These are phyloP conservation scores for Microctenopoma steveboyesi DNA, from an alignment of 2,797 vertebrate genomes.

Conservation along the genomic window DNA sequence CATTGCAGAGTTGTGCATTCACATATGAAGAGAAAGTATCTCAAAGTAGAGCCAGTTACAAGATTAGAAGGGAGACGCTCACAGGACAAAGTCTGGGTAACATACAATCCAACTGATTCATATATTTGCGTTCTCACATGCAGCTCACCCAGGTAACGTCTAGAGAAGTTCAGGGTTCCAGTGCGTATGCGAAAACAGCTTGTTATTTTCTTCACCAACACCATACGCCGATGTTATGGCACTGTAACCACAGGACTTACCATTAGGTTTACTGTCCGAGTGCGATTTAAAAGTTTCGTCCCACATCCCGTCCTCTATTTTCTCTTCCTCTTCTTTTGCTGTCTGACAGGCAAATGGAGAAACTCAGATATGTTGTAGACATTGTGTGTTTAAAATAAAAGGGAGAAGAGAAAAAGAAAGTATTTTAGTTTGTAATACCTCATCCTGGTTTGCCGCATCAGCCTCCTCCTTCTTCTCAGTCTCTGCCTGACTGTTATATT, in stretches of 20 bases:
- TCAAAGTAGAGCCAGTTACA: too few species aligned
- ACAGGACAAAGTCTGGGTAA: too few species aligned
- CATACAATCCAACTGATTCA: too few species aligned
- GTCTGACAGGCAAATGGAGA: slow-evolving; percentile 43
- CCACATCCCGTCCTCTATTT: slow-evolving; percentile 88
- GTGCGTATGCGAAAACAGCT: neutral
- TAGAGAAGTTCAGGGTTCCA: too few species aligned
- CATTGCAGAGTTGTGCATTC: too few species aligned
- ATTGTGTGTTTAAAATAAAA: neutral
- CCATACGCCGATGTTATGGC: neutral
- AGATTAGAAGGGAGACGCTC: too few species aligned
- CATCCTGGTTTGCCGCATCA: slow-evolving; percentile 70
- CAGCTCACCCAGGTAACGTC: too few species aligned
- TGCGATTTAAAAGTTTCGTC: slow-evolving; percentile 95
- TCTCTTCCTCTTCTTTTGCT: slow-evolving; percentile 74
- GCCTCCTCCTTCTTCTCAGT: slow-evolving; percentile 78
- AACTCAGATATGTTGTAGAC: neutral
- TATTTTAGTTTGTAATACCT: slow-evolving; percentile 52
- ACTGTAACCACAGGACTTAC: slow-evolving; percentile 62
- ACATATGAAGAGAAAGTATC: too few species aligned
- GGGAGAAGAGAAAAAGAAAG: neutral
- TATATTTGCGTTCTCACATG: too few species aligned
- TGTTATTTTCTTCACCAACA: neutral
- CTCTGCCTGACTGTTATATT: slow-evolving; percentile 76
- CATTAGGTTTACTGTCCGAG: slow-evolving; percentile 90